Evolutionary conservation across 30 jellyfish, hydroid and myxozoan species (phyloP).

Genomic region (Aurelia sp.): DNA sequence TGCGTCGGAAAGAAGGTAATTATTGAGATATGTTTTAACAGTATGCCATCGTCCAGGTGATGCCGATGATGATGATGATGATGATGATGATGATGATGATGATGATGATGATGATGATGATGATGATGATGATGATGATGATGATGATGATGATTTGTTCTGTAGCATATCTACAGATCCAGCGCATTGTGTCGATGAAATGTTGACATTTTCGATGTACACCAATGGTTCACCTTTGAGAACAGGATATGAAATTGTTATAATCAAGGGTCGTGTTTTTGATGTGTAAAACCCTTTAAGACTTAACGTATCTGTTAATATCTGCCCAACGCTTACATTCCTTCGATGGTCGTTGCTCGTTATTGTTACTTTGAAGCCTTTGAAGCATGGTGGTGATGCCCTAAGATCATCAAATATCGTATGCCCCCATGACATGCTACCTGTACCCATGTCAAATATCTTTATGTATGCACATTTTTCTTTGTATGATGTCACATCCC

Average conservation of each 20-base stretch:
- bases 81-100: too few relatives aligned
- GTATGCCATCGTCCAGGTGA: slow-evolving; percentile 2
- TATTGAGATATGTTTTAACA: neutral
- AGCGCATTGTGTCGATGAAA: slow-evolving; percentile 8
- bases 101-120: too few relatives aligned
- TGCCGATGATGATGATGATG: neutral
- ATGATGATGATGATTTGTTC: neutral
- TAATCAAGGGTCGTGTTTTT: slow-evolving; percentile 10
- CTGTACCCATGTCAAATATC: slow-evolving; percentile 17
- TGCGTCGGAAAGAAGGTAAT: slow-evolving; percentile 36
- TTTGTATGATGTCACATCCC: slow-evolving; percentile 43
- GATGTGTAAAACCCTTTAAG: slow-evolving; percentile 46
- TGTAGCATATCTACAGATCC: neutral
- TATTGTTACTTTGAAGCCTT: slow-evolving; percentile 24
- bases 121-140: too few relatives aligned
- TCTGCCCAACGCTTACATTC: slow-evolving; percentile 7
- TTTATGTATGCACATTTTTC: slow-evolving; percentile 37
- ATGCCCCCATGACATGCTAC: neutral
- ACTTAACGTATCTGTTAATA: neutral
- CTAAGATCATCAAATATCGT: slow-evolving; percentile 54
- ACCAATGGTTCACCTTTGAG: slow-evolving; percentile 28
- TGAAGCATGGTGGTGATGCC: slow-evolving; percentile 64
- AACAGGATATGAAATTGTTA: slow-evolving; percentile 23
- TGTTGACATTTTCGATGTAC: neutral
- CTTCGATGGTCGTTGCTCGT: slow-evolving; percentile 4